Percentiles rank a stretch among this genome's conserved stretches.
Conservation (phyloP, 1,140 invertebrate genomes). For the Hylaeus anthracinus region DNA sequence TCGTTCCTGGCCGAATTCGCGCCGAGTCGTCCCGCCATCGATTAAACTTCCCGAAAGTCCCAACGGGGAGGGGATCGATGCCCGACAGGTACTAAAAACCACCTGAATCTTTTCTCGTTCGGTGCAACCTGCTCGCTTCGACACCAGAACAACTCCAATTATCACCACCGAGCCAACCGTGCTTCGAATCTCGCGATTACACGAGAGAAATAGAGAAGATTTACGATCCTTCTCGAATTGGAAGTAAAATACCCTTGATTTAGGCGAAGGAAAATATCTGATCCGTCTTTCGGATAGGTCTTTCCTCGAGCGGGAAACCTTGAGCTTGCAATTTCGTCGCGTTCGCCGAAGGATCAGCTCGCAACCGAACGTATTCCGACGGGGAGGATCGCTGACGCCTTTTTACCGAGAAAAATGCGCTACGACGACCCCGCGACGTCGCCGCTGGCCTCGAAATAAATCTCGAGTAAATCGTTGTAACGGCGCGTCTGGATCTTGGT, state of each 20-base stretch:
- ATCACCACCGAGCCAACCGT: not conserved
- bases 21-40: constrained; percentile 19
- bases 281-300: too few species aligned
- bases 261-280: too few species aligned
- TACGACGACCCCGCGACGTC: constrained; percentile 1
- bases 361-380: too few species aligned
- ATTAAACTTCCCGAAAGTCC: constrained; percentile 33
- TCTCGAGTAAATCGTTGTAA: not conserved
- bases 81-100: constrained; percentile 33
- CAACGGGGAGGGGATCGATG: constrained; percentile 3
- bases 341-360: too few species aligned
- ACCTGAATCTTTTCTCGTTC: constrained; percentile 6
- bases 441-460: constrained; percentile 29
- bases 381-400: not conserved
- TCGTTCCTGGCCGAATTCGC: constrained; percentile 25
- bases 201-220: too few species aligned
- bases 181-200: too few species aligned
- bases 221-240: too few species aligned
- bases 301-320: too few species aligned
- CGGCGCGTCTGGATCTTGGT: not conserved
- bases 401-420: constrained; percentile 11
- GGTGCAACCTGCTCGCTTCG: not conserved
- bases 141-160: too few species aligned
- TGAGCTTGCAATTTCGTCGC: too few species aligned
- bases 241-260: too few species aligned